A percentile compares a stretch with the other conserved stretches of the same genome.
Evolutionary conservation across 1,140 invertebrate species (phyloP).

Genomic region (Paralvinella palmiformis): DNA sequence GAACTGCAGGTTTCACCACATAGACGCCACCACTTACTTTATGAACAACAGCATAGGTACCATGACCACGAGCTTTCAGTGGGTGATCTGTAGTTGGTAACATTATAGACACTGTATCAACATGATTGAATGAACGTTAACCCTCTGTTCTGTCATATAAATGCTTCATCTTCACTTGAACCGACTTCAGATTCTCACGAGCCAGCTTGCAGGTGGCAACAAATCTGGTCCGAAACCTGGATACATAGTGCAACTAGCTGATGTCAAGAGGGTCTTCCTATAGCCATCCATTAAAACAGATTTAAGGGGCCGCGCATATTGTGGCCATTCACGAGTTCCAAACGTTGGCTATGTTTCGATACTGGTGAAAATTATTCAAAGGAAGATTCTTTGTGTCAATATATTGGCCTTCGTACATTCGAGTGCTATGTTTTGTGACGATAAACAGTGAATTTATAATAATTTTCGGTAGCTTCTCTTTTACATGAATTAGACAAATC

Average conservation of each 20-base stretch:
- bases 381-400: too few species aligned
- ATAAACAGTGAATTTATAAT: too few species aligned
- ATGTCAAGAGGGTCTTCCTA: background rate
- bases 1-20: background rate
- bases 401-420: too few species aligned
- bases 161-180: background rate
- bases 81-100: background rate
- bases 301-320: background rate
- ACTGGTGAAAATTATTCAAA: too few species aligned
- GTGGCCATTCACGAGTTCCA: background rate
- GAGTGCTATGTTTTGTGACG: too few species aligned
- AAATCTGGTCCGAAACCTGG: background rate
- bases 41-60: background rate
- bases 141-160: background rate
- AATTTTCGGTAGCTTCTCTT: too few species aligned
- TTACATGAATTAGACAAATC: too few species aligned
- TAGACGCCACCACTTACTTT: background rate
- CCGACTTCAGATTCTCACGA: background rate
- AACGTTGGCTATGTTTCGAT: too few species aligned
- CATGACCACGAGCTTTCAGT: background rate
- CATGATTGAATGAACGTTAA: background rate
- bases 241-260: background rate
- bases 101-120: background rate
- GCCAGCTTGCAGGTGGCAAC: background rate
- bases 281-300: background rate